Evolutionary conservation across 1,140 invertebrate species (phyloP).

Genomic region (Tetragonula clypearis): DNA sequence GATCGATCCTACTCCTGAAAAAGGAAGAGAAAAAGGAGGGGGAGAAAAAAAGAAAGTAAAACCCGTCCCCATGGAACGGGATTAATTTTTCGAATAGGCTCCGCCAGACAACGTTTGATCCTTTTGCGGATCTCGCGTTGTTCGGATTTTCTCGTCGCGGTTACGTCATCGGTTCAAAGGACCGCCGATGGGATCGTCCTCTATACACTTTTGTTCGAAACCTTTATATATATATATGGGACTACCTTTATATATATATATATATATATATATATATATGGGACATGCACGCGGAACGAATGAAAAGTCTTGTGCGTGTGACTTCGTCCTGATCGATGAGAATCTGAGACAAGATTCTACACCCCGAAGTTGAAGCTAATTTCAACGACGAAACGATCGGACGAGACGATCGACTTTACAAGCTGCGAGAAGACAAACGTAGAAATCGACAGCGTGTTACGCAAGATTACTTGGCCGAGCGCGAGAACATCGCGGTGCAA

Average conservation of each 20-base stretch:
- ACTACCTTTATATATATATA: no score
- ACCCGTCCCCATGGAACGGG: background rate
- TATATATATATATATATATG: background rate
- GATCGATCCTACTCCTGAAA: slow-evolving; percentile 31
- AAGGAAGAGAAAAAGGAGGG: background rate
- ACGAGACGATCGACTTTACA: slow-evolving; percentile 2
- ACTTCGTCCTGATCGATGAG: no score
- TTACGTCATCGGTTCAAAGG: background rate
- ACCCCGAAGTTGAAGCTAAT: no score
- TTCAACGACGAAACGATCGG: background rate
- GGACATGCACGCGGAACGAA: background rate
- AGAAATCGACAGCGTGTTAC: background rate
- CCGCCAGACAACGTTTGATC: background rate
- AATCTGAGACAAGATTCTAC: no score
- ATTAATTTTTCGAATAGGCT: slow-evolving; percentile 37
- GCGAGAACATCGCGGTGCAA: background rate
- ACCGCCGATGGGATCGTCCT: background rate
- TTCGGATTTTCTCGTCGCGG: background rate
- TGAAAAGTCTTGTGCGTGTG: background rate
- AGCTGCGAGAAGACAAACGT: background rate
- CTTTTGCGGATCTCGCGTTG: background rate
- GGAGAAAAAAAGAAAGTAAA: background rate
- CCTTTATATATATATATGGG: background rate
- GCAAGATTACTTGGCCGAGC: background rate
- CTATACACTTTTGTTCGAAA: background rate